phyloP scores from a whole-genome alignment of 2,888 invertebrate species.

The Habrosyne pyritoides region DNA sequence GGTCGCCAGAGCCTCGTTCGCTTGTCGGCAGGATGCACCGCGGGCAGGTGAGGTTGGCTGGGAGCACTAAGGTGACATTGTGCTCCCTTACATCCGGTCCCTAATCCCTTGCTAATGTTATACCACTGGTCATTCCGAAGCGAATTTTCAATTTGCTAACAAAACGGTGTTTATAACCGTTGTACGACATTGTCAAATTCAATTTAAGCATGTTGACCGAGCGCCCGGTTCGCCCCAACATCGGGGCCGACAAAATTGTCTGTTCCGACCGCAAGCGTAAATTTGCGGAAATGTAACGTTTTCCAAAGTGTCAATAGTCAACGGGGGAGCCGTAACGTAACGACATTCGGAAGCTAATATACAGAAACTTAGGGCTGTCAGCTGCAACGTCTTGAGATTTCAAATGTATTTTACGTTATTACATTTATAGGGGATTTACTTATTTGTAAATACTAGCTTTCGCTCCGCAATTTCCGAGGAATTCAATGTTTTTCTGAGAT shows the following conservation, averaged over 20 bases:
- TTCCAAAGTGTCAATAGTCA: constrained; percentile 39
- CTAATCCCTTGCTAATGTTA: background rate
- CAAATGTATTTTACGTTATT: background rate
- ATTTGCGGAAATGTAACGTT: constrained; percentile 32
- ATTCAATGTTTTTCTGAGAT: too few species aligned
- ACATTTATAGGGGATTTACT: background rate
- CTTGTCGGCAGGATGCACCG: too few species aligned
- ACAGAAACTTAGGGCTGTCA: constrained; percentile 24
- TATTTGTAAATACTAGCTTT: too few species aligned
- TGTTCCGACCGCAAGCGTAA: constrained; percentile 18
- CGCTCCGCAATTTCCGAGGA: too few species aligned
- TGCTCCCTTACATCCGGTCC: too few species aligned
- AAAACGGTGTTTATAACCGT: constrained; percentile 15
- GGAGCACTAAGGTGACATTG: too few species aligned
- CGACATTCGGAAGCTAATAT: constrained; percentile 36
- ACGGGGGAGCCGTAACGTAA: constrained; percentile 39
- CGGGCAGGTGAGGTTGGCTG: too few species aligned
- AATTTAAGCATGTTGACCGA: constrained; percentile 16
- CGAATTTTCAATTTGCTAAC: background rate
- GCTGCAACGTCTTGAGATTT: constrained; percentile 10
- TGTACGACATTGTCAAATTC: constrained; percentile 25
- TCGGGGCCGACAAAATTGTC: constrained; percentile 8
- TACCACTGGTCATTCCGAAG: background rate
- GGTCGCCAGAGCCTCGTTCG: too few species aligned
- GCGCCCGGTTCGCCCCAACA: background rate